These are phyloP conservation scores for Caenorhabditis sp. DNA, from an alignment of 2,888 invertebrate species.

Conservation along the genomic window DNA sequence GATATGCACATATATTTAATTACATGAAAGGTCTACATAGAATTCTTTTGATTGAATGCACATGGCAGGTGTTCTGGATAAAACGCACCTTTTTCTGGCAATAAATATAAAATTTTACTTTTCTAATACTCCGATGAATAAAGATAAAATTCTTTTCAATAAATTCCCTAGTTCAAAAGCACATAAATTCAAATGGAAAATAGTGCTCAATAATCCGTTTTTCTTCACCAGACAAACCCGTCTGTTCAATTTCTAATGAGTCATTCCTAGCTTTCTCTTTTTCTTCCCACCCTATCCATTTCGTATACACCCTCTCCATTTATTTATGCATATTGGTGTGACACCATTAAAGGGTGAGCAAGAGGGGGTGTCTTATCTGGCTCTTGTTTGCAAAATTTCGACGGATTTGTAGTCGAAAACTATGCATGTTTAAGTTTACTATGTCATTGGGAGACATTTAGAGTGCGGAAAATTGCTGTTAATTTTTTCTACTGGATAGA, in stretches of 20 bases:
- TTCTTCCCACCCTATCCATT: not conserved
- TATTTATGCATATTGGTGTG: slow-evolving; percentile 1
- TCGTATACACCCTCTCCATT: not conserved
- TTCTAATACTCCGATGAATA: no score
- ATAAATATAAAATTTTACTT: no score
- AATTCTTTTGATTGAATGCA: not conserved
- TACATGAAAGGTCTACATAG: not conserved
- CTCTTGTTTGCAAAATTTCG: not conserved
- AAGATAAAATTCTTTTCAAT: no score
- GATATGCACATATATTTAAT: no score
- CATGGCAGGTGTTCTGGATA: not conserved
- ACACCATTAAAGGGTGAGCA: not conserved
- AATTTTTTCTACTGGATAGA: no score
- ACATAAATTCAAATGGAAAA: not conserved
- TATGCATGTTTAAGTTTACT: not conserved
- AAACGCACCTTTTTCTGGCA: not conserved
- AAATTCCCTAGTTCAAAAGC: no score
- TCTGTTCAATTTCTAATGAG: not conserved
- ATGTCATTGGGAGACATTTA: no score
- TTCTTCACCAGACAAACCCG: not conserved
- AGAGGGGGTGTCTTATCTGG: not conserved
- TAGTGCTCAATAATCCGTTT: not conserved
- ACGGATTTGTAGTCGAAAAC: not conserved
- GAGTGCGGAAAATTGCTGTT: no score
- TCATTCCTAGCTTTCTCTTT: not conserved